Base-by-base conservation (phyloP, 2,113 vertebrate genomes). In the Eleginops maclovinus region DNA sequence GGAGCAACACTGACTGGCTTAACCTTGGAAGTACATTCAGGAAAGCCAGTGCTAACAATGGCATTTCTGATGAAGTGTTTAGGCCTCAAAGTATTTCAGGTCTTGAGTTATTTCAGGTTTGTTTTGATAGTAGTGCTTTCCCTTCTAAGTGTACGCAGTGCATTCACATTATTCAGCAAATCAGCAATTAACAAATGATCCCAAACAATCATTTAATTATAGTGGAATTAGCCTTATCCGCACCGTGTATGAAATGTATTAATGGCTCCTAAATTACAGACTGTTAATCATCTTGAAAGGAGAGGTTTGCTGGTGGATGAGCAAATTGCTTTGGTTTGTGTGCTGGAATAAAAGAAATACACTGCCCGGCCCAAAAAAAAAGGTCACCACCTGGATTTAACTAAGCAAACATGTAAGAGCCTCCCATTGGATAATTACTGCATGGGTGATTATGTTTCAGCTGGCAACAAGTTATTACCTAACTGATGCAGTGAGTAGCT, bases 201-300 rank as follows among this genome's bases (percentile, higher is more conserved):
- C 75, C 69, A 53, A 46, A 73, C 47, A 36, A 46, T 47, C 19
- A 16, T 47, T 67, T 73, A 15, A 47, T 73, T 67, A 66, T 0
- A 40, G 24, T 9, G 19, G 19, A 62, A 53, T 54, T 53, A 66
- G 54, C 31, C 55, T 61, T 31, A 51, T 66, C 22, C 43, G 36
- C 31, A 11, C 17, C 6, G 50, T 15, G 59, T 40, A 46, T 79
- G 16, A 58, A 59, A 26, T 50, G 28, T 10, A 14, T 43, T 66
- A 11, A 44, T 13, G 36, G 31, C 4, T 26, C 46, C 9, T 51
- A 21, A 67, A 31, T 24, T 24, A 36, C n/a, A 47, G 24, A 36
- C 36, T 21, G 31, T 22, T 36, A 24, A 22, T 55, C 11, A 2
- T 5, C 11, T 26, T 15, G 19, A 40, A 24, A 15, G 4, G 50